Conservation (phyloP, 2,113 vertebrate genomes). For the Percopsis transmontana region DNA sequence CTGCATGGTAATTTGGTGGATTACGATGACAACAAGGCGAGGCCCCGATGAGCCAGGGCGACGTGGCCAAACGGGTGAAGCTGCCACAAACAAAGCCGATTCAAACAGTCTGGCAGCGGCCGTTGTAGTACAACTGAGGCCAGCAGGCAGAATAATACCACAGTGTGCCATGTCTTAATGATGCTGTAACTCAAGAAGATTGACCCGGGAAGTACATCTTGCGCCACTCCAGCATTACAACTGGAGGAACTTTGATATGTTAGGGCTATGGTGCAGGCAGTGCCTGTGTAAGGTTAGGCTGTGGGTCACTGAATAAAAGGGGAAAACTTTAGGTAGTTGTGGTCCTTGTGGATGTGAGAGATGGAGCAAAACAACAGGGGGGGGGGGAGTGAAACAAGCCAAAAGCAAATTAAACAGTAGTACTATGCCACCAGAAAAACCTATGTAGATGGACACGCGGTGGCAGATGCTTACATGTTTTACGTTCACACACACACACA, state of each 20-base stretch:
- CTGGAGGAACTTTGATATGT: constrained; percentile 23
- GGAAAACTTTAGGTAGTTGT: constrained; percentile 4
- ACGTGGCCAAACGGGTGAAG: constrained; percentile 24
- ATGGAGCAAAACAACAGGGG: background rate
- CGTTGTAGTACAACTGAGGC: constrained; percentile 5
- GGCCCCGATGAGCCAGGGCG: constrained; percentile 13
- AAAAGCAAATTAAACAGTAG: constrained; percentile 4
- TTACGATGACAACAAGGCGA: constrained; percentile 34
- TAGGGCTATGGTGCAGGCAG: constrained; percentile 10
- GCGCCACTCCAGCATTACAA: constrained; percentile 33
- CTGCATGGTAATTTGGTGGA: constrained; percentile 25
- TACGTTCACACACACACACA: background rate
- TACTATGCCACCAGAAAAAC: background rate
- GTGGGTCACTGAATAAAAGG: background rate
- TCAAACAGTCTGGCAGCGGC: constrained; percentile 19
- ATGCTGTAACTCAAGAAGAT: constrained; percentile 53
- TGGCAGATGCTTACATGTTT: constrained; percentile 2
- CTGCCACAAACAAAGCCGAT: constrained; percentile 33
- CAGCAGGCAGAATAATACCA: constrained; percentile 48
- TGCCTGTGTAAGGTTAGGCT: background rate
- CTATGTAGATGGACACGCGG: background rate
- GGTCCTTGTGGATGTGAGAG: background rate
- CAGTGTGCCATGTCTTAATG: constrained; percentile 54
- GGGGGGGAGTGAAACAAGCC: constrained; percentile 2
- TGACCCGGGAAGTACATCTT: constrained; percentile 50